phyloP scores from a whole-genome alignment of 1,140 invertebrate species.

The Branchinecta lindahli region DNA sequence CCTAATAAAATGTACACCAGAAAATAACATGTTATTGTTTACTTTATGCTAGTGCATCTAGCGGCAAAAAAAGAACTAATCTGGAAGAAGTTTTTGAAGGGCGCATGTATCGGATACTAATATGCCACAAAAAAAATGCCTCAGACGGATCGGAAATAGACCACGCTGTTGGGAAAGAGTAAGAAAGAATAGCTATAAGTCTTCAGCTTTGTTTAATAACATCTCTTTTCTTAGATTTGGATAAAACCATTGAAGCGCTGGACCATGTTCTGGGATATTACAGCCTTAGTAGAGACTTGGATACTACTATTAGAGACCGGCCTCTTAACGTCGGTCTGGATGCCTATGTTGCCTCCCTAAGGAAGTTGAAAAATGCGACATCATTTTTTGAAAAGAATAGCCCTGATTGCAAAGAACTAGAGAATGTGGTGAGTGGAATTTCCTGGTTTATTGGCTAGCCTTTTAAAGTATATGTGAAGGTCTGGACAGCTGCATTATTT shows the following conservation, averaged over 20 bases:
- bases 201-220: slow-evolving; percentile 7
- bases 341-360: slow-evolving; percentile 60
- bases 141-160: no score
- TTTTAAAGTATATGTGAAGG: background rate
- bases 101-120: no score
- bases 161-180: no score
- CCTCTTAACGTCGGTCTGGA: slow-evolving; percentile 48
- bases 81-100: no score
- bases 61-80: no score
- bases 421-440: slow-evolving; percentile 56
- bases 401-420: slow-evolving; percentile 78
- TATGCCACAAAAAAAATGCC: no score
- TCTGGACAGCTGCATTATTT: no score
- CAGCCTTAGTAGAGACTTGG: slow-evolving; percentile 69
- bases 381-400: slow-evolving; percentile 86
- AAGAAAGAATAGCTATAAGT: no score
- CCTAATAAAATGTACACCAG: no score
- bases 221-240: slow-evolving; percentile 33
- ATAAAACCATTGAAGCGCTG: slow-evolving; percentile 53
- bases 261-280: slow-evolving; percentile 82
- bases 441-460: background rate
- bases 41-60: no score
- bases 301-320: slow-evolving; percentile 57
- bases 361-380: slow-evolving; percentile 66
- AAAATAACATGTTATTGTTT: no score